Percentiles rank a stretch among this genome's conserved stretches.
Evolutionary conservation across 2,113 vertebrate species (phyloP).

Genomic region (Notarius lentiginosus): DNA sequence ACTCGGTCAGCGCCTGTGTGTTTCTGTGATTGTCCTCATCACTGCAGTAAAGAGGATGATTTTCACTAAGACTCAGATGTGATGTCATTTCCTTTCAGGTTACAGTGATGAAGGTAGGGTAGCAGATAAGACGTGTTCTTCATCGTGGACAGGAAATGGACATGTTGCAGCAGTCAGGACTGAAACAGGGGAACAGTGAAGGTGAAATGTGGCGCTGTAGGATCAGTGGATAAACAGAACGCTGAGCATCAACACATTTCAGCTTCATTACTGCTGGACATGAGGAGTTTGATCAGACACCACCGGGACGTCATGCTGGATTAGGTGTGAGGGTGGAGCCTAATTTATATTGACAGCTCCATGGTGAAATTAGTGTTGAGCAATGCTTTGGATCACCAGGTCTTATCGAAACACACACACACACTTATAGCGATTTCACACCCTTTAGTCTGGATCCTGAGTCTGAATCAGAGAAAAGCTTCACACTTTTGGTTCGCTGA

Average conservation of each 20-base stretch:
- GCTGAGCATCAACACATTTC: not conserved
- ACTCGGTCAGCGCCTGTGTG: not conserved
- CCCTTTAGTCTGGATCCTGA: not conserved
- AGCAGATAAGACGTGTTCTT: not conserved
- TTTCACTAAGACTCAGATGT: not conserved
- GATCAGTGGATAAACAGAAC: not conserved
- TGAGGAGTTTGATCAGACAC: not conserved
- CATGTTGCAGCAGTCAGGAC: not conserved
- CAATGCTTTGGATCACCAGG: not conserved
- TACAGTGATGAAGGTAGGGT: not conserved
- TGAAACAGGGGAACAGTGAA: not conserved
- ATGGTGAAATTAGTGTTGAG: not conserved
- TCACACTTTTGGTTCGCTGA: not conserved
- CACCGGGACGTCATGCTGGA: not conserved
- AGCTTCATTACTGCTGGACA: not conserved
- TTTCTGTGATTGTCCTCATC: not conserved
- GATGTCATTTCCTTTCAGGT: not conserved
- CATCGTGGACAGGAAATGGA: not conserved
- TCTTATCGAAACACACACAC: not conserved
- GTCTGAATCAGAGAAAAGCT: not conserved
- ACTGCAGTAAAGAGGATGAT: not conserved
- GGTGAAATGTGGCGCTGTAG: not conserved
- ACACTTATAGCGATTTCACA: not conserved
- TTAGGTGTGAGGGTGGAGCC: not conserved
- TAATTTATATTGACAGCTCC: not conserved